phyloP scores from a whole-genome alignment of 1,140 invertebrate species.

The Grapholita molesta region DNA sequence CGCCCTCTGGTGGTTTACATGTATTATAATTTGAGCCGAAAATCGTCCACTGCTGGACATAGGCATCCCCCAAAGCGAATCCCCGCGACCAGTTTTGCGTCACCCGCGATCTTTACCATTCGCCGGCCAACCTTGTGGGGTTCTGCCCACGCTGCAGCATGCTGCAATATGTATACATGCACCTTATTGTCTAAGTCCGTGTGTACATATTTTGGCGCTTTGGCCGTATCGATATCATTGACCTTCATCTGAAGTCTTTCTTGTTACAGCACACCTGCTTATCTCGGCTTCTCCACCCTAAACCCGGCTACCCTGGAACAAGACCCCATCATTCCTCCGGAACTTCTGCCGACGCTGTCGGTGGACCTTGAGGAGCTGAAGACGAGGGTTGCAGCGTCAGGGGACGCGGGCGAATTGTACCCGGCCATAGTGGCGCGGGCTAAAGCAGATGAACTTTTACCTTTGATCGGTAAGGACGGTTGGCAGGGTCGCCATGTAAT shows the following conservation, averaged over 20 bases:
- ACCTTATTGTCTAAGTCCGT: no score
- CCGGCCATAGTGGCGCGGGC: constrained; percentile 53
- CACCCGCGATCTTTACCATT: no score
- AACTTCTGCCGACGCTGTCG: constrained; percentile 44
- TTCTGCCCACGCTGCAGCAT: no score
- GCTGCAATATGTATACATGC: no score
- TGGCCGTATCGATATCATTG: no score
- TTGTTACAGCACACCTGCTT: constrained; percentile 51
- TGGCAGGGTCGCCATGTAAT: neutral
- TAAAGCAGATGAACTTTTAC: constrained; percentile 45
- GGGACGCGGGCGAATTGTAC: constrained; percentile 39
- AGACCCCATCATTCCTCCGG: constrained; percentile 52
- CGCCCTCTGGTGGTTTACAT: no score
- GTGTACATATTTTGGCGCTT: no score
- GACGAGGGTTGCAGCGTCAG: constrained; percentile 27
- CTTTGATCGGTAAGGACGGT: constrained; percentile 62
- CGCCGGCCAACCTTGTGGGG: no score
- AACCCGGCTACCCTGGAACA: constrained; percentile 31
- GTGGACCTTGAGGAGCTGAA: constrained; percentile 45
- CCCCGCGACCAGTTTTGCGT: no score
- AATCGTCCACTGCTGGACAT: no score
- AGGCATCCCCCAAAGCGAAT: no score
- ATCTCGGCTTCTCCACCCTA: constrained; percentile 44
- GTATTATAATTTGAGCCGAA: no score
- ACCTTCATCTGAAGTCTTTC: constrained; percentile 1